phyloP scores from a whole-genome alignment of 2,888 invertebrate species.

The Athrips mouffetella region DNA sequence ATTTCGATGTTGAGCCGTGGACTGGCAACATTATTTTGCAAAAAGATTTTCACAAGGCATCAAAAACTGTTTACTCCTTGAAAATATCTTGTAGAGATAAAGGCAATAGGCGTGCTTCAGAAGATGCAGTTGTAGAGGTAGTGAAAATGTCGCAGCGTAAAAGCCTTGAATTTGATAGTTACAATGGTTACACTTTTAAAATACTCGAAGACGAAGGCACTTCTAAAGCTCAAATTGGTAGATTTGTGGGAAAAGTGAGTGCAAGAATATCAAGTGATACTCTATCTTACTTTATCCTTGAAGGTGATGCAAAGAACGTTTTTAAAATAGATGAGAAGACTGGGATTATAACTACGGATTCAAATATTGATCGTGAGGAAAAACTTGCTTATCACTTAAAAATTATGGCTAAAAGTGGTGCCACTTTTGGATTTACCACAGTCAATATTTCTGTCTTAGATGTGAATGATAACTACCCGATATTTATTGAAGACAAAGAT shows the following conservation, averaged over 20 bases:
- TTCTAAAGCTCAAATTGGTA: slow-evolving; percentile 77
- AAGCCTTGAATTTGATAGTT: slow-evolving; percentile 85
- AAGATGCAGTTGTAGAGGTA: slow-evolving; percentile 89
- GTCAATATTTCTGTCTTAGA: slow-evolving; percentile 91
- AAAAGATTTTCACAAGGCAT: slow-evolving; percentile 80
- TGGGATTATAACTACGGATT: slow-evolving; percentile 87
- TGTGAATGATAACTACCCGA: slow-evolving; percentile 94
- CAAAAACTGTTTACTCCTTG: slow-evolving; percentile 84
- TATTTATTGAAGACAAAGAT: slow-evolving; percentile 87
- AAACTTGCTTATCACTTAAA: slow-evolving; percentile 86
- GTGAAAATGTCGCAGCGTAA: slow-evolving; percentile 85
- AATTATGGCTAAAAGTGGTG: slow-evolving; percentile 87
- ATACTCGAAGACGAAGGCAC: slow-evolving; percentile 89
- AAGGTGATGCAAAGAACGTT: slow-evolving; percentile 86
- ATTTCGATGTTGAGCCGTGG: slow-evolving; percentile 87
- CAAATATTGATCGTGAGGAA: slow-evolving; percentile 90
- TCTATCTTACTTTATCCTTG: slow-evolving; percentile 86
- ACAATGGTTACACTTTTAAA: slow-evolving; percentile 88
- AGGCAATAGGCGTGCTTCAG: slow-evolving; percentile 84
- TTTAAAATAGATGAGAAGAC: slow-evolving; percentile 89
- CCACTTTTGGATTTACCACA: slow-evolving; percentile 85
- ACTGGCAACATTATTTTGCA: slow-evolving; percentile 86
- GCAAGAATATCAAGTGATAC: slow-evolving; percentile 80
- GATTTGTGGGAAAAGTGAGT: slow-evolving; percentile 88
- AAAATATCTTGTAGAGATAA: slow-evolving; percentile 89